Percentiles rank a stretch among this genome's conserved stretches.
Evolutionary conservation across 1,140 invertebrate species (phyloP).

Genomic region (Zaprionus gabonicus): DNA sequence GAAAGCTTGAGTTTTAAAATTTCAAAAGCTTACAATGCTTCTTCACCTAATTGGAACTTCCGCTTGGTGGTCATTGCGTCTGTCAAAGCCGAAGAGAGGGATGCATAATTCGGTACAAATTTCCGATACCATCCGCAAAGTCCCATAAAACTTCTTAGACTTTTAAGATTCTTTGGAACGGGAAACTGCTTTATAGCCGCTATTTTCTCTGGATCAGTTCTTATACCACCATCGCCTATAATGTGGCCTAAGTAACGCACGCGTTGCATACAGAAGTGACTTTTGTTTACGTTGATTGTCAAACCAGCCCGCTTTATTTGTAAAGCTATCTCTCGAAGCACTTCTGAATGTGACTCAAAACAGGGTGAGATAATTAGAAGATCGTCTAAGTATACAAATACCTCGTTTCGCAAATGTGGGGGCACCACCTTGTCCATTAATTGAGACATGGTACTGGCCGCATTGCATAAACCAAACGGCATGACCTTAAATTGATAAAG

Average conservation of each 20-base stretch:
- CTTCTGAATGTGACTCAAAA: conserved; percentile 7
- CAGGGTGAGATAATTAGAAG: neutral
- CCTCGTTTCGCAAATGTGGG: neutral
- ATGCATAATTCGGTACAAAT: neutral
- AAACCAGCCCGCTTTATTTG: neutral
- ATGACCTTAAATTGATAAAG: conserved; percentile 12
- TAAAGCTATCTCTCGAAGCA: neutral
- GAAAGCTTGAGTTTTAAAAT: no score
- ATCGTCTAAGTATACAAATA: conserved; percentile 2
- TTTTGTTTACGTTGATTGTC: no score
- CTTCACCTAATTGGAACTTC: no score
- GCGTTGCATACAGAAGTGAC: no score
- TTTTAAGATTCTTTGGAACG: no score
- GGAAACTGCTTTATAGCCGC: no score
- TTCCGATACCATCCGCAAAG: neutral
- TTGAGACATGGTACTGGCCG: conserved; percentile 13
- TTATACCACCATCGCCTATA: no score
- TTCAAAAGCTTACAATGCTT: no score
- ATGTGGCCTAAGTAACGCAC: no score
- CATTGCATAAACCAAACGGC: conserved; percentile 18
- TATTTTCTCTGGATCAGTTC: no score
- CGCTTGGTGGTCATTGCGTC: no score
- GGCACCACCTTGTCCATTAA: conserved; percentile 23
- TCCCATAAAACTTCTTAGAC: neutral
- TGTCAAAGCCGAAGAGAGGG: no score